These are phyloP conservation scores for Oscheius sp. DNA, from an alignment of 2,888 invertebrate species.

Conservation along the genomic window DNA sequence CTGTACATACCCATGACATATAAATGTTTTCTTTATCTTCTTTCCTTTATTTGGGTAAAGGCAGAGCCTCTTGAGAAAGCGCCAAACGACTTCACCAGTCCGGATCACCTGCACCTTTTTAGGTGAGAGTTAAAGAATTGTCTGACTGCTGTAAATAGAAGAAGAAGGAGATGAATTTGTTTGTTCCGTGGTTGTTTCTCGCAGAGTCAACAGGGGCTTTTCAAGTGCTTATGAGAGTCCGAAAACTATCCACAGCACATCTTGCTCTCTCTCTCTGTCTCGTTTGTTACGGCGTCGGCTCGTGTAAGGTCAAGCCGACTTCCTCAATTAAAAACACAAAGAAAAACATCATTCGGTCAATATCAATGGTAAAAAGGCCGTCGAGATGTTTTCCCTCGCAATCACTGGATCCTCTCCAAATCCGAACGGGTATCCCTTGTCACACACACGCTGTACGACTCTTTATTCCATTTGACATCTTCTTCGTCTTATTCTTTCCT, in stretches of 20 bases:
- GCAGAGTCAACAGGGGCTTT: slow-evolving; percentile 14
- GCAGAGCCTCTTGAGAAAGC: no score
- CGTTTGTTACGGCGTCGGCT: background rate
- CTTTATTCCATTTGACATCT: background rate
- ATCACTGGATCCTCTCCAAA: slow-evolving; percentile 27
- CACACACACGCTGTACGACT: background rate
- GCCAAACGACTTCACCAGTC: no score
- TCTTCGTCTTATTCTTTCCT: background rate
- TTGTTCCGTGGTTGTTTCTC: slow-evolving; percentile 34
- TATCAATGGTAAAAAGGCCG: slow-evolving; percentile 14
- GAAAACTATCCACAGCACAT: slow-evolving; percentile 14
- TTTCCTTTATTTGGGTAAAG: background rate
- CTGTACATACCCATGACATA: slow-evolving; percentile 4
- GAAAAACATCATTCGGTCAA: slow-evolving; percentile 21
- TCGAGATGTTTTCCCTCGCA: slow-evolving; percentile 15
- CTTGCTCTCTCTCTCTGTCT: background rate
- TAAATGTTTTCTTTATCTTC: background rate
- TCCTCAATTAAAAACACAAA: background rate
- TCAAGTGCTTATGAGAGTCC: slow-evolving; percentile 29
- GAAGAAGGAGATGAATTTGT: slow-evolving; percentile 9
- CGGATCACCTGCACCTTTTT: no score
- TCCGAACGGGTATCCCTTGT: slow-evolving; percentile 22
- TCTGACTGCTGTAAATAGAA: background rate
- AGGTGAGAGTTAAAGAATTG: background rate
- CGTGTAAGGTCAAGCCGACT: no score